These are phyloP conservation scores for Paraplagusia blochii DNA, from an alignment of 2,113 vertebrate genomes.

Conservation along the genomic window DNA sequence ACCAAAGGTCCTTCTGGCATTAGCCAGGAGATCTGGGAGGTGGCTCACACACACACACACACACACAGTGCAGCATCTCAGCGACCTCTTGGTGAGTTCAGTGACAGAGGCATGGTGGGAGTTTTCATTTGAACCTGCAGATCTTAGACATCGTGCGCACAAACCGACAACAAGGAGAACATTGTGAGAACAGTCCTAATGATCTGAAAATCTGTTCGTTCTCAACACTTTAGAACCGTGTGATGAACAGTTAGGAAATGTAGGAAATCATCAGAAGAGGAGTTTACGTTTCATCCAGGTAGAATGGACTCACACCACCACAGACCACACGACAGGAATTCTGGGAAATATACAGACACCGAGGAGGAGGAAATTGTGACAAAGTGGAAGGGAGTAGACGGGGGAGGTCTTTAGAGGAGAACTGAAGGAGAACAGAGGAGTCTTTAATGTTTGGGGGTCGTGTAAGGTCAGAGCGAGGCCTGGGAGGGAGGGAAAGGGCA, in stretches of 20 bases:
- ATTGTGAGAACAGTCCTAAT: no score
- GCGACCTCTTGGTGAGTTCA: slow-evolving; percentile 71
- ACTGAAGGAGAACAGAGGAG: slow-evolving; percentile 53
- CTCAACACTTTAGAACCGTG: no score
- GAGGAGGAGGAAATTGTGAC: slow-evolving; percentile 1
- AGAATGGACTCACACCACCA: no score
- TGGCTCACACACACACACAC: slow-evolving; percentile 20
- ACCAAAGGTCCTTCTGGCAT: slow-evolving; percentile 74
- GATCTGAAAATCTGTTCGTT: no score
- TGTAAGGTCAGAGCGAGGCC: slow-evolving; percentile 65
- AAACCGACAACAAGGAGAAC: slow-evolving; percentile 1
- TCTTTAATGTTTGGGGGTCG: slow-evolving; percentile 68
- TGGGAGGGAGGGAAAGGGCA: slow-evolving; percentile 63
- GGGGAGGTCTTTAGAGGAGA: slow-evolving; percentile 6
- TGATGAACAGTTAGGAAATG: no score
- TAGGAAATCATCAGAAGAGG: no score
- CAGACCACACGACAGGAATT: no score
- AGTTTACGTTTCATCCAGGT: no score
- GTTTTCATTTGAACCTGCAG: slow-evolving; percentile 65
- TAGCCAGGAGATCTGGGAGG: slow-evolving; percentile 65
- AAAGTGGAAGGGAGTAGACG: slow-evolving; percentile 8
- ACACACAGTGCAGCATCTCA: slow-evolving; percentile 48
- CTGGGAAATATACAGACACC: not conserved
- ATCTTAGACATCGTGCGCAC: slow-evolving; percentile 63
- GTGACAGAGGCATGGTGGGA: slow-evolving; percentile 64